Conservation (phyloP, 2,888 invertebrate genomes). For the Antitype chi region DNA sequence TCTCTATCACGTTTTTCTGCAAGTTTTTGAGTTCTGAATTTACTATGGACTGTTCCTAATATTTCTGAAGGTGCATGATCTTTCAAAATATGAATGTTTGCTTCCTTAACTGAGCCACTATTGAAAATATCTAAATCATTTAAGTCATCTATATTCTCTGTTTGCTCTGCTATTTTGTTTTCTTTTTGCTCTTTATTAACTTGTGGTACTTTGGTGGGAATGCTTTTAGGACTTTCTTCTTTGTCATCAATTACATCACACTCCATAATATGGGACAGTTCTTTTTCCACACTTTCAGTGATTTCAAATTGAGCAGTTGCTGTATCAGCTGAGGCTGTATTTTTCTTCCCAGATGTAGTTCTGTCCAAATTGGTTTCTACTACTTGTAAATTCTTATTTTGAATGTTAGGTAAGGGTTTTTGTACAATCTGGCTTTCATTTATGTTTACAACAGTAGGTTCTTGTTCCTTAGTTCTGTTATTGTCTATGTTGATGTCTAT, state of each 20-base stretch:
- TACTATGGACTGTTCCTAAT: slow-evolving; percentile 72
- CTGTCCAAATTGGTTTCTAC: slow-evolving; percentile 59
- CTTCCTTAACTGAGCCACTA: slow-evolving; percentile 79
- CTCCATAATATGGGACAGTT: slow-evolving; percentile 81
- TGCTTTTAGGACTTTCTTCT: slow-evolving; percentile 46
- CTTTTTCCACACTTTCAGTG: slow-evolving; percentile 85
- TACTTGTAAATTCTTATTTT: slow-evolving; percentile 28
- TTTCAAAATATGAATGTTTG: slow-evolving; percentile 74
- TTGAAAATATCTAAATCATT: slow-evolving; percentile 84
- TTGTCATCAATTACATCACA: slow-evolving; percentile 66
- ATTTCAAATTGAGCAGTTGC: slow-evolving; percentile 81
- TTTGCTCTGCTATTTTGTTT: slow-evolving; percentile 34
- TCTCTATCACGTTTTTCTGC: slow-evolving; percentile 78
- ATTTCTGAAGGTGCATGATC: slow-evolving; percentile 80
- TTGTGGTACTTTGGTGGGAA: slow-evolving; percentile 27
- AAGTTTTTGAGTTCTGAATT: slow-evolving; percentile 71
- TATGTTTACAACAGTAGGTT: slow-evolving; percentile 39
- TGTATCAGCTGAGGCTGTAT: slow-evolving; percentile 86
- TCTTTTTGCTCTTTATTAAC: slow-evolving; percentile 11
- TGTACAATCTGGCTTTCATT: slow-evolving; percentile 14
- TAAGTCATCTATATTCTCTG: slow-evolving; percentile 71
- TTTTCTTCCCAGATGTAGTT: slow-evolving; percentile 78
- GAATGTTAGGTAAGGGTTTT: slow-evolving; percentile 25
- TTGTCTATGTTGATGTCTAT: slow-evolving; percentile 63
- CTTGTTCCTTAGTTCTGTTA: slow-evolving; percentile 54